Conservation (phyloP, 2,797 vertebrate species). For the Onychomys torridus region DNA sequence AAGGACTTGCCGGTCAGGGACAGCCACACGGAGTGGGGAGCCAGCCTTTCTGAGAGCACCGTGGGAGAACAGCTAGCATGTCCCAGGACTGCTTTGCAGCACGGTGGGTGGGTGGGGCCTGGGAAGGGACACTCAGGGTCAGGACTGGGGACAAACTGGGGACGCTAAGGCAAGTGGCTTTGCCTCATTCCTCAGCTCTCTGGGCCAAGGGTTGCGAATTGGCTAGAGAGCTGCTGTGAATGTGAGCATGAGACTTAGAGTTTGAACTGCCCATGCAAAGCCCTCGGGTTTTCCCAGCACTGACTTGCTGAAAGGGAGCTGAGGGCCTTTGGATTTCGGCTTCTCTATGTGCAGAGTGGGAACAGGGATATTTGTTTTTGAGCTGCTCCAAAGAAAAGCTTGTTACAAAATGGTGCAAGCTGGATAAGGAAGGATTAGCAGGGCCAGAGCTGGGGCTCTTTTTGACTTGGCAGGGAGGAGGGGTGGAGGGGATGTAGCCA, state of each 20-base stretch:
- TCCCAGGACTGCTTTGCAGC: neutral
- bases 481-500: neutral
- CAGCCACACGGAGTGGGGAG: neutral
- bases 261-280: neutral
- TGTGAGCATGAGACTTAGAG: neutral
- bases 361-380: slow-evolving; percentile 4
- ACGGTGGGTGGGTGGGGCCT: neutral
- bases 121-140: neutral
- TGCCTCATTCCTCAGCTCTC: neutral
- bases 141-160: neutral
- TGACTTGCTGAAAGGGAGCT: neutral
- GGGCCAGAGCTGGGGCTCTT: neutral
- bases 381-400: slow-evolving; percentile 4
- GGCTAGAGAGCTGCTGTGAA: neutral
- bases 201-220: neutral
- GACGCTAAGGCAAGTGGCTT: neutral
- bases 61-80: neutral
- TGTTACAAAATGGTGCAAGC: neutral
- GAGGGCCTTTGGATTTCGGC: neutral
- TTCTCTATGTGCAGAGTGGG: slow-evolving; percentile 2
- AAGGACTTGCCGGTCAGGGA: neutral
- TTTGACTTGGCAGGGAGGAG: neutral
- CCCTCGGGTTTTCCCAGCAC: neutral
- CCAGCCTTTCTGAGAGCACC: neutral
- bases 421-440: neutral